Percentiles rank a stretch among this genome's conserved stretches.
phyloP scores from a whole-genome alignment of 2,113 vertebrate species.

The Shinisaurus crocodilurus region DNA sequence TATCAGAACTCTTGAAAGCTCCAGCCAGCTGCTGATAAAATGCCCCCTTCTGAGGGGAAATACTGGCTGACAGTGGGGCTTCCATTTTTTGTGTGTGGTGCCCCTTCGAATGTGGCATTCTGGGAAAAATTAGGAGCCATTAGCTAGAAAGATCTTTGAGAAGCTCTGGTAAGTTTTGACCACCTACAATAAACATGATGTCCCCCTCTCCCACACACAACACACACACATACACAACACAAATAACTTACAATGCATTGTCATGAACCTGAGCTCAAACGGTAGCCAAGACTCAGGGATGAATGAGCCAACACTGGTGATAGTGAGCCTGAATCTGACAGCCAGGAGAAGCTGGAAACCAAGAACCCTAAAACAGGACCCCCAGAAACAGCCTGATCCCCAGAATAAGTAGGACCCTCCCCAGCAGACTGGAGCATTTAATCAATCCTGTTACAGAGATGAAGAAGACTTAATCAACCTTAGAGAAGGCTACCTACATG shows the following conservation, averaged over 20 bases:
- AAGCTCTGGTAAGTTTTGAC: neutral
- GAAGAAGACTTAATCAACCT: no score
- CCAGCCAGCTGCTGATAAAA: neutral
- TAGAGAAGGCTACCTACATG: no score
- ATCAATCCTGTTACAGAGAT: neutral
- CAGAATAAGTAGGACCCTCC: neutral
- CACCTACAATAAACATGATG: neutral
- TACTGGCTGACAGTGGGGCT: neutral
- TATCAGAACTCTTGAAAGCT: neutral
- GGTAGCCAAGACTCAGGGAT: neutral
- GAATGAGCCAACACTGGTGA: neutral
- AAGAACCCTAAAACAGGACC: neutral
- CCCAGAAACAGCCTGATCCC: neutral
- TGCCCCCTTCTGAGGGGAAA: neutral
- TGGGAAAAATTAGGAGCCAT: neutral
- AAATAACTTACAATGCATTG: neutral
- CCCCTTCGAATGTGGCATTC: neutral
- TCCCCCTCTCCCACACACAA: no score
- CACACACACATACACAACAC: neutral
- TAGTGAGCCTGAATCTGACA: no score
- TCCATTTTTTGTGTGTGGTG: neutral
- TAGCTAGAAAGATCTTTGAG: neutral
- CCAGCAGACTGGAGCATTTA: no score
- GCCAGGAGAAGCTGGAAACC: neutral
- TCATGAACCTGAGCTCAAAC: neutral